A percentile compares a stretch with the other conserved stretches of the same genome.
These are phyloP conservation scores for Fringilla coelebs DNA, from an alignment of 2,797 vertebrate species.

Conservation along the genomic window DNA sequence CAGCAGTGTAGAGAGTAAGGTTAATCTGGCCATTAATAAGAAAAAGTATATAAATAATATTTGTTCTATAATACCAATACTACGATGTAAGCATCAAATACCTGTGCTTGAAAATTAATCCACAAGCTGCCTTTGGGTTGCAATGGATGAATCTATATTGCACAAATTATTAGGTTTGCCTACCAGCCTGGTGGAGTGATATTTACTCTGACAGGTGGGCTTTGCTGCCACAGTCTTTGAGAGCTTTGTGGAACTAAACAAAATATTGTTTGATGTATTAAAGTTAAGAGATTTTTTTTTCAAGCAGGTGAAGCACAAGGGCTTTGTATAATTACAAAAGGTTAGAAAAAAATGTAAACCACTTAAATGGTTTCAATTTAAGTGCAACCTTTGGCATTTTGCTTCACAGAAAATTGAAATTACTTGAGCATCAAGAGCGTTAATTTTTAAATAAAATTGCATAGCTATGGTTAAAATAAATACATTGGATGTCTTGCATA, in stretches of 20 bases:
- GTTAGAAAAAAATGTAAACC: not conserved
- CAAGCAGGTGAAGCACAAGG: not conserved
- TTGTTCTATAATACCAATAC: not conserved
- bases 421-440: not conserved
- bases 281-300: not conserved
- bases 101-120: not conserved
- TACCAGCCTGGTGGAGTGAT: not conserved
- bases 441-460: not conserved
- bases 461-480: not conserved
- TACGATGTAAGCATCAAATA: not conserved
- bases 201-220: not conserved
- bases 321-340: not conserved
- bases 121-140: not conserved
- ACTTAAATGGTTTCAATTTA: not conserved
- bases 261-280: not conserved
- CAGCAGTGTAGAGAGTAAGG: not conserved
- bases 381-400: not conserved
- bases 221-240: not conserved
- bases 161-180: not conserved
- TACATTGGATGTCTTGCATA: not conserved
- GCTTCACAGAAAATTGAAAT: not conserved
- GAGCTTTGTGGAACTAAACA: not conserved
- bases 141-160: not conserved
- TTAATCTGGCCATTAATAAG: not conserved
- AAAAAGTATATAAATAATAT: not conserved